Base-by-base conservation (phyloP, 2,113 vertebrate species). In the Astur gentilis region DNA sequence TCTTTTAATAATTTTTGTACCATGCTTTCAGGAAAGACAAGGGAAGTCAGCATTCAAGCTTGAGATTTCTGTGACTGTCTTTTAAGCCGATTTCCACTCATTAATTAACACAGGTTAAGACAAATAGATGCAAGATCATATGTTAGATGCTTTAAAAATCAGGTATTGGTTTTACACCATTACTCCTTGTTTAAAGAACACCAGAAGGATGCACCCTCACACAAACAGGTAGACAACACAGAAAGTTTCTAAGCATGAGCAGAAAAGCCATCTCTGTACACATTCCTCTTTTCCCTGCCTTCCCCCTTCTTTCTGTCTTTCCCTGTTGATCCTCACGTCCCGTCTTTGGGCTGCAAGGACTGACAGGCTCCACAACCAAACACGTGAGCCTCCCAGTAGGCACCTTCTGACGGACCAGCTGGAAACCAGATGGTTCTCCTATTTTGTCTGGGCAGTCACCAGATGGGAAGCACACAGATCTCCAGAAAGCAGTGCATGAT, bases 391-490 rank as follows among this genome's bases (percentile, higher is more conserved):
- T 50, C 82, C 40, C 3, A 10, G 88, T 47, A 95, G 92, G 93
- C 83, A 95, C 79, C 93, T 93, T 80, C 95, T 80, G 92, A 95
- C 0, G 0, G 93, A 77, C 88, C 95, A 97, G 96, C 95, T 96
- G 95, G 95, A 67, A 91, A 52, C 91, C 96, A 97, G 93, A 96
- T 96, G 94, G 95, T 76, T 86, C 89, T 91, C 36, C 88, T 96
- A 83, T 90, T 96, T 27, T 91, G 96, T 87, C 93, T 96, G 95
- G 87, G 82, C 89, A 94, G 70, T 11, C 94, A 96, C 50, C 95
- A 96, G 96, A 96, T 95, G 95, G 94, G 70, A 79, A 79, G 65
- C 81, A 91, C 36, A 11, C 16, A 32, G 65, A 94, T 95, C 72
- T 91, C 80, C 83, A 77, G 64, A 82, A 93, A 91, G 58, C 65